phyloP scores from a whole-genome alignment of 2,888 invertebrate species.

The Tupiocoris notatus region DNA sequence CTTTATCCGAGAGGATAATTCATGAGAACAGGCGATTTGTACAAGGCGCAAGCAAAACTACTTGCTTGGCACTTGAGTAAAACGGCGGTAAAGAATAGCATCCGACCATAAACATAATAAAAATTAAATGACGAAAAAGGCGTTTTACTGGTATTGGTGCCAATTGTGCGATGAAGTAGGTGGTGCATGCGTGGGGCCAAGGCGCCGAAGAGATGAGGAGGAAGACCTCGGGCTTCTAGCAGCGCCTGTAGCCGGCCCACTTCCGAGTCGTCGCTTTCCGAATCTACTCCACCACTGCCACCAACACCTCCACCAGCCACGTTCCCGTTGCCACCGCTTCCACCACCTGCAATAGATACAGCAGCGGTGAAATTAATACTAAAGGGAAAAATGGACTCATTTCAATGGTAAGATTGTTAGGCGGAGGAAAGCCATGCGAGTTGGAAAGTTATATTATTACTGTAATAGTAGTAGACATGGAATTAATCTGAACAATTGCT shows the following conservation, averaged over 20 bases:
- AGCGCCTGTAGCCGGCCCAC: constrained; percentile 93
- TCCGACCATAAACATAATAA: not conserved
- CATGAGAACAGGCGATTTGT: too few species aligned
- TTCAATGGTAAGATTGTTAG: too few species aligned
- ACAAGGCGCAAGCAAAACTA: too few species aligned
- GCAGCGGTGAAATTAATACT: not conserved
- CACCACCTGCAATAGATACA: not conserved
- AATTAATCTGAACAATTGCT: too few species aligned
- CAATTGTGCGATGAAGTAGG: constrained; percentile 89
- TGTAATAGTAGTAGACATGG: too few species aligned
- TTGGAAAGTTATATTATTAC: too few species aligned
- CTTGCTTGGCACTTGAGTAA: too few species aligned
- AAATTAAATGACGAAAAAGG: constrained; percentile 19
- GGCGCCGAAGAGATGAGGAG: constrained; percentile 95
- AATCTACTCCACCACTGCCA: constrained; percentile 58
- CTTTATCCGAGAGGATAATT: too few species aligned
- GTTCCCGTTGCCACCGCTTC: constrained; percentile 46
- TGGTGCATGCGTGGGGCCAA: constrained; percentile 96
- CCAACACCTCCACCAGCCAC: constrained; percentile 57
- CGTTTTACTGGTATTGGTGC: constrained; percentile 69
- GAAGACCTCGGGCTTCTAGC: constrained; percentile 89
- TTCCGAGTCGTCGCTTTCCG: constrained; percentile 88
- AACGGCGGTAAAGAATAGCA: too few species aligned
- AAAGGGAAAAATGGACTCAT: not conserved
- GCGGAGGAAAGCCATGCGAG: too few species aligned